A percentile compares a stretch with the other conserved stretches of the same genome.
Evolutionary conservation across 2,113 vertebrate species (phyloP).

Genomic region (Lophura nycthemera): DNA sequence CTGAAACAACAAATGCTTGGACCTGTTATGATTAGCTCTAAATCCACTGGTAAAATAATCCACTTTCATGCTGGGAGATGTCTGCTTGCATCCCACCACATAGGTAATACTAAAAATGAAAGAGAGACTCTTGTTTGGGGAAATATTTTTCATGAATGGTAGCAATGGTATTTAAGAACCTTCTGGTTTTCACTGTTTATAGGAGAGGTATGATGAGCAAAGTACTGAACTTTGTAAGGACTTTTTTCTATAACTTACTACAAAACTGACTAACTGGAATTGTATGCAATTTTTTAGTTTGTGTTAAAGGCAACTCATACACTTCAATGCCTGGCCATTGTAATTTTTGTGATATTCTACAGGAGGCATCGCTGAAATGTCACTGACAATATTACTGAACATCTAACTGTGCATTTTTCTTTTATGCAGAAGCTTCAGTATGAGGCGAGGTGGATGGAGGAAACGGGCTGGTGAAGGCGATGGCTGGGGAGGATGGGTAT

Average conservation of each 20-base stretch:
- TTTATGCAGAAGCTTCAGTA: constrained; percentile 85
- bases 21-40: neutral
- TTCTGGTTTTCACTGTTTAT: neutral
- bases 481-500: constrained; percentile 91
- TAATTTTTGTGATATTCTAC: neutral
- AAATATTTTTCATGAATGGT: neutral
- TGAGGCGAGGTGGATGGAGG: constrained; percentile 96
- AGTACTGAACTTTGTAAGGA: neutral
- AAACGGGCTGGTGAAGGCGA: constrained; percentile 88
- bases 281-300: neutral
- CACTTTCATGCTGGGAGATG: neutral
- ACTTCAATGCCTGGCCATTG: neutral
- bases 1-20: neutral
- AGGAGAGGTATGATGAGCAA: neutral
- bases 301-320: neutral
- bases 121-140: neutral
- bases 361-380: neutral
- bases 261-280: neutral
- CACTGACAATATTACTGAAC: neutral
- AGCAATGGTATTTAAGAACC: neutral
- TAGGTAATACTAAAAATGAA: neutral
- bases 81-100: neutral
- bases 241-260: neutral
- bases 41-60: neutral
- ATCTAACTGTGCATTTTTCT: constrained; percentile 20